phyloP scores from a whole-genome alignment of 2,888 invertebrate species.

The Catotricha subobsoleta region DNA sequence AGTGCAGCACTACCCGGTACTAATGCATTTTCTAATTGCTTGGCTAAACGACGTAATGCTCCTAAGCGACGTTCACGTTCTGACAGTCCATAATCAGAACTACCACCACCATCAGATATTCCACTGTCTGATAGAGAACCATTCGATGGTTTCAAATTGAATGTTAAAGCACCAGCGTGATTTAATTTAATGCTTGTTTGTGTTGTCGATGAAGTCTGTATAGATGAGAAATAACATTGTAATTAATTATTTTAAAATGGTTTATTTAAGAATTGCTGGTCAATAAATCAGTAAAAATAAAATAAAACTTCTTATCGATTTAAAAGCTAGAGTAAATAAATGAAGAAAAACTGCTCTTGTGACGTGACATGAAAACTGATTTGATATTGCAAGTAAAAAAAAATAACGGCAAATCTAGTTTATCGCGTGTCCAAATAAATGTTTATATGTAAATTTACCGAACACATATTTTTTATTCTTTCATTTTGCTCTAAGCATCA shows the following conservation, averaged over 20 bases:
- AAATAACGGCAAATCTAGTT: background rate
- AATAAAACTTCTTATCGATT: background rate
- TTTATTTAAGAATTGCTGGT: too few species aligned
- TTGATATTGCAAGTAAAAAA: background rate
- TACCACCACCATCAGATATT: slow-evolving; percentile 56
- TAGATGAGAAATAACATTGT: background rate
- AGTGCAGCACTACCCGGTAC: slow-evolving; percentile 49
- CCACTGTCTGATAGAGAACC: slow-evolving; percentile 55
- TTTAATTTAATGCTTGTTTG: background rate
- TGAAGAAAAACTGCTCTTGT: background rate
- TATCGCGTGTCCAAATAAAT: too few species aligned
- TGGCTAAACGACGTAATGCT: slow-evolving; percentile 44
- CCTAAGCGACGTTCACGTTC: slow-evolving; percentile 49
- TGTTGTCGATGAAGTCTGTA: background rate
- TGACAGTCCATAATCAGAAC: slow-evolving; percentile 44
- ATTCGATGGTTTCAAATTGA: slow-evolving; percentile 20
- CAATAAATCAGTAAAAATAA: background rate
- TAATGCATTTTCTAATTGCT: slow-evolving; percentile 42
- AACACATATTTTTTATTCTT: too few species aligned
- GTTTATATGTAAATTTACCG: too few species aligned
- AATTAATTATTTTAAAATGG: too few species aligned
- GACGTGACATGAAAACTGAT: background rate
- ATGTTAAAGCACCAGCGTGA: slow-evolving; percentile 6
- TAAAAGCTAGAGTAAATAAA: background rate
- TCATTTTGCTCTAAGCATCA: too few species aligned